Evolutionary conservation across 2,113 vertebrate species (phyloP).

Genomic region (Lethenteron reissneri): DNA sequence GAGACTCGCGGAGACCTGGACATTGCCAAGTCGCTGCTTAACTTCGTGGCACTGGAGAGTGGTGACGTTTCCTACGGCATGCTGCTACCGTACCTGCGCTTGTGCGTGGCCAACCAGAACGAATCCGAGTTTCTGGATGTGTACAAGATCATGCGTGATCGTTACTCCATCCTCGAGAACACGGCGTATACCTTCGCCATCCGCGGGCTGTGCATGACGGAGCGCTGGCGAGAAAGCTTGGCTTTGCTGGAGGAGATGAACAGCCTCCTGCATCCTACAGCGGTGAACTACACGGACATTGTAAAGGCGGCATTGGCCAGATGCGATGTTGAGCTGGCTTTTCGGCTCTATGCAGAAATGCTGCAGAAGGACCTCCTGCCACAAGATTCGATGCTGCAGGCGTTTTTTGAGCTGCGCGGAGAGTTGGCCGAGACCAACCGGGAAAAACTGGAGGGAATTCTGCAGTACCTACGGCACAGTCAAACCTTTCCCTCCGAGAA

Average conservation of each 20-base stretch:
- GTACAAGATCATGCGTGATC: constrained; percentile 49
- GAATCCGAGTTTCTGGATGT: constrained; percentile 42
- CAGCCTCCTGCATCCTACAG: constrained; percentile 31
- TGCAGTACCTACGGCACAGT: constrained; percentile 50
- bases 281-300: constrained; percentile 36
- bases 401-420: constrained; percentile 32
- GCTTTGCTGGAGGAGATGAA: constrained; percentile 38
- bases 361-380: constrained; percentile 28
- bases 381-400: constrained; percentile 30
- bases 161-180: constrained; percentile 40
- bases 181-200: constrained; percentile 45
- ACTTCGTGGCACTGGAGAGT: constrained; percentile 30
- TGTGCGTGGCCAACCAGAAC: constrained; percentile 41
- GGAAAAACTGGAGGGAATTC: constrained; percentile 29
- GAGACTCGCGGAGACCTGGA: constrained; percentile 20
- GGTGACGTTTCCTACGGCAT: constrained; percentile 43
- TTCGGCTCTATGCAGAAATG: constrained; percentile 44
- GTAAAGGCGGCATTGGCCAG: constrained; percentile 41
- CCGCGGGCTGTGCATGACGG: constrained; percentile 36
- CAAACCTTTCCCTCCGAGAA: constrained; percentile 45
- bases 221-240: constrained; percentile 42
- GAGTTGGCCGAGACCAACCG: constrained; percentile 15
- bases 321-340: constrained; percentile 27
- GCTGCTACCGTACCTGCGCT: constrained; percentile 39
- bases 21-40: constrained; percentile 57